Percentiles rank a stretch among this genome's conserved stretches.
phyloP scores from a whole-genome alignment of 1,140 invertebrate species.

The Drosophila gunungcola region DNA sequence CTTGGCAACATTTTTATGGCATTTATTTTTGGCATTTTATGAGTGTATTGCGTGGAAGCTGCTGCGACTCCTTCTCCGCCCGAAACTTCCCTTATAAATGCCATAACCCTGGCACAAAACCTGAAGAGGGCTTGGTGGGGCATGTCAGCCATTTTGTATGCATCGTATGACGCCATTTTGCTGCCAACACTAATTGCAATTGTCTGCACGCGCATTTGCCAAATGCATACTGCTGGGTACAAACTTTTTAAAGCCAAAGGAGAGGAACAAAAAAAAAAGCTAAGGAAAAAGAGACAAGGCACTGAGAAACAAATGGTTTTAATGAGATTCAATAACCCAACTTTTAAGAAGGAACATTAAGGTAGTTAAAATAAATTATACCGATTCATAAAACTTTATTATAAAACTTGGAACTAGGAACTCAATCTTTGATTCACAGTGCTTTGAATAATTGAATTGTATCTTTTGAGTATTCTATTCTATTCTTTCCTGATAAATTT shows the following conservation, averaged over 20 bases:
- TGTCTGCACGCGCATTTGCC: conserved; percentile 51
- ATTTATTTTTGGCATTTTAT: conserved; percentile 80
- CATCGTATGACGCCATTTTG: conserved; percentile 63
- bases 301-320: conserved; percentile 10
- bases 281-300: conserved; percentile 7
- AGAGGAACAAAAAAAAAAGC: background rate
- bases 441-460: too few relatives aligned
- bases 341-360: too few relatives aligned
- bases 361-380: too few relatives aligned
- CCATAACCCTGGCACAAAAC: conserved; percentile 25
- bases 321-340: background rate
- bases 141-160: conserved; percentile 45
- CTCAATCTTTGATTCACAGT: too few relatives aligned
- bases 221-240: conserved; percentile 28
- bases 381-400: too few relatives aligned
- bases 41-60: conserved; percentile 42
- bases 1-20: conserved; percentile 73
- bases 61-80: background rate
- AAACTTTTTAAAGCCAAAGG: conserved; percentile 28
- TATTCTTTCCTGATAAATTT: too few relatives aligned
- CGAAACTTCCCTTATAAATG: conserved; percentile 30
- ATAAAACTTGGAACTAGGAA: too few relatives aligned
- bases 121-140: conserved; percentile 3
- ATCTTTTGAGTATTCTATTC: too few relatives aligned
- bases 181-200: conserved; percentile 68